These are phyloP conservation scores for Plebejus anna DNA, from an alignment of 2,888 invertebrate species.

Conservation along the genomic window DNA sequence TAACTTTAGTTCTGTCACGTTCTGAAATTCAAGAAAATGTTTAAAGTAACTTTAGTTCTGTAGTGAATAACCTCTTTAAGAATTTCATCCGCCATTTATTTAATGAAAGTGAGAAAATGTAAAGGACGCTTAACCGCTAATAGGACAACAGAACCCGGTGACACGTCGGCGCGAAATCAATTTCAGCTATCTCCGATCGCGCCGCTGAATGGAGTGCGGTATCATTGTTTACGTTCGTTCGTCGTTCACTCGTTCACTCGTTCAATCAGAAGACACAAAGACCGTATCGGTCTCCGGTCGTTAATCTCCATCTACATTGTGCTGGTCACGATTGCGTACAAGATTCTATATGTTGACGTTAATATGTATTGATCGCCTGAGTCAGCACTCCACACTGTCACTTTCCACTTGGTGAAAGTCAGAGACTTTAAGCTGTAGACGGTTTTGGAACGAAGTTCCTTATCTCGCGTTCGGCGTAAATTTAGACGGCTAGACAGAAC, in stretches of 20 bases:
- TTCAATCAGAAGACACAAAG: conserved; percentile 66
- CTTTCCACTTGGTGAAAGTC: neutral
- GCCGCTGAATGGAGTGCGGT: conserved; percentile 50
- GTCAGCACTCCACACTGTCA: neutral
- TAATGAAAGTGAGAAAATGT: too few species aligned
- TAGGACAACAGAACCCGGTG: neutral
- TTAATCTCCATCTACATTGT: conserved; percentile 70
- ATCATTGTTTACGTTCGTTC: conserved; percentile 62
- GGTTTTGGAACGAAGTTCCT: too few species aligned
- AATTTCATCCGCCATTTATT: too few species aligned
- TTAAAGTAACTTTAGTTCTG: too few species aligned
- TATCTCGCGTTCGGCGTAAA: too few species aligned
- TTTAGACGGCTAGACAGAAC: too few species aligned
- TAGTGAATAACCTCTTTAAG: too few species aligned
- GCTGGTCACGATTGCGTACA: conserved; percentile 54
- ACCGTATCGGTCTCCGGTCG: conserved; percentile 59
- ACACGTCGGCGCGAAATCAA: conserved; percentile 37
- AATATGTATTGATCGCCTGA: conserved; percentile 23
- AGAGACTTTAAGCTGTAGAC: neutral
- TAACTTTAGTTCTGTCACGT: too few species aligned
- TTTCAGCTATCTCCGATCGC: conserved; percentile 49
- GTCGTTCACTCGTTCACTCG: conserved; percentile 50
- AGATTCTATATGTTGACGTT: conserved; percentile 33
- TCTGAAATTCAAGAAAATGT: too few species aligned
- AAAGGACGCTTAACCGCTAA: neutral